A percentile compares a stretch with the other conserved stretches of the same genome.
Conservation (phyloP, 2,113 vertebrate species). For the Pongo pygmaeus region DNA sequence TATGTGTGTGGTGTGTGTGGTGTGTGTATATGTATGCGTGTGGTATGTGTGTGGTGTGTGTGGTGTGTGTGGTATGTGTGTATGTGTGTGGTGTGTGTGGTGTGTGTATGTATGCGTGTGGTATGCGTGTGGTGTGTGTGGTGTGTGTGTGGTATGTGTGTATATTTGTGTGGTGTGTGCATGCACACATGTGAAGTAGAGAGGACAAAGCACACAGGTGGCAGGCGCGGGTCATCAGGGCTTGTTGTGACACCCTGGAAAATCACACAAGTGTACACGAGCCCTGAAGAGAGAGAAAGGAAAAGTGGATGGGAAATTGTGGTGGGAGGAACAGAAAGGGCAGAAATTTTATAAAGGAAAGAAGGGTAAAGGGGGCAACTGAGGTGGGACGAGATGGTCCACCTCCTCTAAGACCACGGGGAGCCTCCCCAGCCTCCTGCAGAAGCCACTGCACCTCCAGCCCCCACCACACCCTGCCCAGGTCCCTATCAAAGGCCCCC, state of each 20-base stretch:
- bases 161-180: accelerated
- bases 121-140: background rate
- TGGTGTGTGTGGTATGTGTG: background rate
- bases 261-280: too few species aligned
- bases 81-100: background rate
- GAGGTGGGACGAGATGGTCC: background rate
- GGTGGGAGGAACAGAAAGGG: background rate
- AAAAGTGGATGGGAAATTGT: too few species aligned
- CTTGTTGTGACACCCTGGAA: background rate
- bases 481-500: too few species aligned
- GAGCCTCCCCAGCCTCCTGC: too few species aligned
- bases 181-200: background rate
- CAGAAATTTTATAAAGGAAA: background rate
- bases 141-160: background rate
- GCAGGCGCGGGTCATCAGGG: background rate
- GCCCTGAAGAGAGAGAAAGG: background rate
- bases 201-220: background rate
- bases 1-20: background rate
- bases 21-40: background rate
- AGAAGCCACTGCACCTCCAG: too few species aligned
- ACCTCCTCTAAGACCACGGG: too few species aligned
- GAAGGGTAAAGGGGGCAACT: background rate
- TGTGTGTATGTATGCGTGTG: too few species aligned
- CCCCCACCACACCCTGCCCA: too few species aligned
- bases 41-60: too few species aligned